Evolutionary conservation across 2,113 vertebrate genomes (phyloP).

Genomic region (Chamaea fasciata): DNA sequence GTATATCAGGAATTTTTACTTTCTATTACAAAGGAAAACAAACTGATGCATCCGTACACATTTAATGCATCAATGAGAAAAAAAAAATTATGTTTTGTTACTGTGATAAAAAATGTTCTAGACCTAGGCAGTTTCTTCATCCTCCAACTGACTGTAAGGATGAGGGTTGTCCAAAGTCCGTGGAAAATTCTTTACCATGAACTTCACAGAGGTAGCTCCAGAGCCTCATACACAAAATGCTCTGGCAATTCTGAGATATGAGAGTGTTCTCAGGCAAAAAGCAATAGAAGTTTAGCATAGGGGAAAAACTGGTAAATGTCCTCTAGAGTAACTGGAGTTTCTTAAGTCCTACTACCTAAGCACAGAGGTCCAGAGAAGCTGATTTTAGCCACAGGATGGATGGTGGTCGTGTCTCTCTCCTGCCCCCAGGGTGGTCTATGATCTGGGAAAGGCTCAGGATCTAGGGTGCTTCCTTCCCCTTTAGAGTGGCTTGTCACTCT

Average conservation of each 20-base stretch:
- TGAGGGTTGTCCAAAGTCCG: background rate
- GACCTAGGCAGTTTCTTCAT: background rate
- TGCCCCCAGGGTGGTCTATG: background rate
- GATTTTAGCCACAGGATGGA: background rate
- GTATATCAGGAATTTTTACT: background rate
- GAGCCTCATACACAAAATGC: background rate
- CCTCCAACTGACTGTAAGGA: background rate
- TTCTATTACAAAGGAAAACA: background rate
- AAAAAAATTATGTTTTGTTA: background rate
- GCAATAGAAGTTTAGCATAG: background rate
- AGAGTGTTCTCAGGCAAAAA: background rate
- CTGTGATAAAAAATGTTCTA: background rate
- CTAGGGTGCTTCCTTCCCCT: background rate
- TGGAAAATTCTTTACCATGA: background rate
- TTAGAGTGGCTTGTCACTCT: background rate
- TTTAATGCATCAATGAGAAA: background rate
- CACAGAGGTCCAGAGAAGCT: background rate
- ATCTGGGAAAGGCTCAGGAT: background rate
- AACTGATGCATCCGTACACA: background rate
- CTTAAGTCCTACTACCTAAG: background rate
- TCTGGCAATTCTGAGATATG: background rate
- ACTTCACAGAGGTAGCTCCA: fast-evolving
- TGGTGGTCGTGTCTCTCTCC: background rate
- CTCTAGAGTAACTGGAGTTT: background rate
- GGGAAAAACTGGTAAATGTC: background rate